Base-by-base conservation (phyloP, 2,797 vertebrate genomes). In the Gallinago stenura region DNA sequence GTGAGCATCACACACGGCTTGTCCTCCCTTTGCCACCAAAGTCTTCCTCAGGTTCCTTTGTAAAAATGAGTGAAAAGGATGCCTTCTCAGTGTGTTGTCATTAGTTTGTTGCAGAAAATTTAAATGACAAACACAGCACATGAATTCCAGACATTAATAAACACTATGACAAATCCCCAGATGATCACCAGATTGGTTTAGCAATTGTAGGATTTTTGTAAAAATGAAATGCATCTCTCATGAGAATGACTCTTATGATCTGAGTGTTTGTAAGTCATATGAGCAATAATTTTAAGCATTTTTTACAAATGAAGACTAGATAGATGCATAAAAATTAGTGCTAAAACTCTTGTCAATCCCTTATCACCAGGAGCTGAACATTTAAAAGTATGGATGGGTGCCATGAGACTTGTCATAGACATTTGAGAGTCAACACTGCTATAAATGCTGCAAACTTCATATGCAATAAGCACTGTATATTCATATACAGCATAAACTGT, bases 371-470 rank as follows among this genome's bases (percentile, higher is more conserved):
- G 53, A 84, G 18, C 5, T 84, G 77, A 94, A 54, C 26, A 22
- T 66, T 84, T 56, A 43, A n/a, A 69, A 92, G 13, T 41, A 71
- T 80, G 78, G 85, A 66, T 82, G n/a, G 24, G 7, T 92, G 77
- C 82, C 82, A 83, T 39, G 37, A 92, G 57, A 64, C 76, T 92
- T 90, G 79, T 91, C 91, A 76, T 12, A 92, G 58, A 43, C 62
- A 78, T 62, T 68, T 83, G 92, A 95, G 80, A 93, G 46, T 82
- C 90, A 90, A 87, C 83, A 79, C 62, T 90, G 62, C 78, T 93
- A 51, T 54, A 66, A 90, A 82, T 60, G 61, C 69, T 62, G 24
- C 51, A 60, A 37, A n/a, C 39, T 75, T 97, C 73, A 60, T 54
- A 21, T 80, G 60, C 54, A 85, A 7, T 60, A 53, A 68, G 30